Conservation (phyloP, 2,113 vertebrate species). For the Glaucidium brasilianum region DNA sequence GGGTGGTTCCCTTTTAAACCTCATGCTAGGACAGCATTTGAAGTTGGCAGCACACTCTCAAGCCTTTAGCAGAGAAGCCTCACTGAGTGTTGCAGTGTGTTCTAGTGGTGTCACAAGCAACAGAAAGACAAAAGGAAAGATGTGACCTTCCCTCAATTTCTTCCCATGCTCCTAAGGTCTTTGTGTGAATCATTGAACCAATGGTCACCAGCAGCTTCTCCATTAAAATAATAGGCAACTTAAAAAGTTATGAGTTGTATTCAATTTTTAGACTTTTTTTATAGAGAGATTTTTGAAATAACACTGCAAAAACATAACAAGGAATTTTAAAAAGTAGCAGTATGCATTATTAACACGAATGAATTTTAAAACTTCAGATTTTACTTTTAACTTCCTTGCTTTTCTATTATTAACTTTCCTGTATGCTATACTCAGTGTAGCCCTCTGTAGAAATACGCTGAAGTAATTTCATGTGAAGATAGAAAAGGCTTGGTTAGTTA, state of each 20-base stretch:
- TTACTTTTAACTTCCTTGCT: constrained; percentile 18
- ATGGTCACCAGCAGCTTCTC: neutral
- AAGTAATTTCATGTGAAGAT: constrained; percentile 18
- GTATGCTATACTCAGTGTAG: neutral
- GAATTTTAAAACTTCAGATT: constrained; percentile 18
- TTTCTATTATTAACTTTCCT: constrained; percentile 40
- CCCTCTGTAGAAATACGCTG: neutral
- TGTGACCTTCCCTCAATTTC: rapidly evolving
- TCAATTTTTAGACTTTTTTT: neutral
- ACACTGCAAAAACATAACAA: neutral
- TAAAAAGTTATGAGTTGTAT: neutral
- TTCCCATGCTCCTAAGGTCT: neutral
- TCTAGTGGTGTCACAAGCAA: neutral
- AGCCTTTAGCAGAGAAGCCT: neutral
- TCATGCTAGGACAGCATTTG: neutral
- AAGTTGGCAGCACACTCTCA: neutral
- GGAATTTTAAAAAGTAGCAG: neutral
- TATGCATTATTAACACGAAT: constrained; percentile 34
- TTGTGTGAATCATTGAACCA: neutral
- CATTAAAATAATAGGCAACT: neutral
- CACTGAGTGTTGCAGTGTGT: neutral
- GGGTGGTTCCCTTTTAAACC: neutral
- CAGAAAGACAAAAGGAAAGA: neutral
- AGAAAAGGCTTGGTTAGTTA: neutral
- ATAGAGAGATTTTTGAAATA: neutral